Evolutionary conservation across 2,797 vertebrate species (phyloP).

Genomic region (Megaceryle alcyon): DNA sequence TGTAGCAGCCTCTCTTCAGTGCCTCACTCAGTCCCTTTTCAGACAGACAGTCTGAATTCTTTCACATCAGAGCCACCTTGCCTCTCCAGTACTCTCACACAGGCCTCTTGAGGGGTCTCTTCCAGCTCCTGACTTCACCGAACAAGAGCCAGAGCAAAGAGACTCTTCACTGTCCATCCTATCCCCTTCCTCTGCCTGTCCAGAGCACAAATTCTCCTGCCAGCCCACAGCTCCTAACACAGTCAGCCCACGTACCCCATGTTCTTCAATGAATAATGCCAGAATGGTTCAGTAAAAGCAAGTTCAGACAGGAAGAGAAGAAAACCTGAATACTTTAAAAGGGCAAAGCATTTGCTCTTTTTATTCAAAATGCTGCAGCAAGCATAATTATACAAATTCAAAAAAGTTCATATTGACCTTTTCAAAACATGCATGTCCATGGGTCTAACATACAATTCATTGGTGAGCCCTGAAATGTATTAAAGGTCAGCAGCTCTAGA

Average conservation of each 20-base stretch:
- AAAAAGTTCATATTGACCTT: constrained; percentile 41
- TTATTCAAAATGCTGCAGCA: not conserved
- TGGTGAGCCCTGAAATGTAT: constrained; percentile 16
- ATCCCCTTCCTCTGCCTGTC: not conserved
- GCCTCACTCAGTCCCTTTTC: not conserved
- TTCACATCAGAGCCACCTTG: not conserved
- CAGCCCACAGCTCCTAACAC: not conserved
- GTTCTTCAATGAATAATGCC: not conserved
- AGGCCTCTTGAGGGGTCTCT: not conserved
- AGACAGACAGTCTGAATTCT: not conserved
- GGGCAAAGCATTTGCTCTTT: constrained; percentile 18
- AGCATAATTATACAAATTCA: constrained; percentile 36
- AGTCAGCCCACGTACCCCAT: not conserved
- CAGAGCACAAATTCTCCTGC: not conserved
- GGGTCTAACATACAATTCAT: constrained; percentile 3
- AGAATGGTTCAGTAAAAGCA: not conserved
- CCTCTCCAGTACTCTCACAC: not conserved
- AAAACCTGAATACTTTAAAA: constrained; percentile 12
- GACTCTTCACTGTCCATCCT: not conserved
- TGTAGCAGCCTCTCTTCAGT: not conserved
- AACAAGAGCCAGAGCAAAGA: not conserved
- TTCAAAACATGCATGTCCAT: constrained; percentile 11
- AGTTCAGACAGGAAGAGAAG: not conserved
- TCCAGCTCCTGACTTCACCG: not conserved
- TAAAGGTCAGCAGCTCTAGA: constrained; percentile 34